A percentile compares a stretch with the other conserved stretches of the same genome.
phyloP scores from a whole-genome alignment of 1,140 invertebrate species.

The Macrotrachela quadricornifera region DNA sequence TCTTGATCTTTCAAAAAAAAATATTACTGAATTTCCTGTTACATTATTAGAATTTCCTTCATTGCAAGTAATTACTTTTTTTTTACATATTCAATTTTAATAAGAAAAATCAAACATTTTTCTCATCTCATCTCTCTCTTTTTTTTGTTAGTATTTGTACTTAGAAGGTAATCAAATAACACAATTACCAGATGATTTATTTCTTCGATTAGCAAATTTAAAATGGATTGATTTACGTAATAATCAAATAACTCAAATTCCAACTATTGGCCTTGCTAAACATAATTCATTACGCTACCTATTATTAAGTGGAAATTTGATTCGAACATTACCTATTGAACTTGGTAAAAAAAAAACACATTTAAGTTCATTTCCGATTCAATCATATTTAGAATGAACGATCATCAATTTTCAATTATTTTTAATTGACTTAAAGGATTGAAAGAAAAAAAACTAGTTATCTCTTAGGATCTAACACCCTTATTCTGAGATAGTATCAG shows the following conservation, averaged over 20 bases:
- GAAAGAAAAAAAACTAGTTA: too few relatives aligned
- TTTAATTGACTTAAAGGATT: too few relatives aligned
- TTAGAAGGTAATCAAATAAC: slow-evolving; percentile 23
- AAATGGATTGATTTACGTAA: slow-evolving; percentile 26
- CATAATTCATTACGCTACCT: slow-evolving; percentile 21
- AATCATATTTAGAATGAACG: too few relatives aligned
- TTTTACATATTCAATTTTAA: too few relatives aligned
- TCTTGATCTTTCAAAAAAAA: slow-evolving; percentile 18
- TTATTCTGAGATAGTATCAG: too few relatives aligned
- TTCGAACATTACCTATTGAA: slow-evolving; percentile 21
- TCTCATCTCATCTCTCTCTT: not conserved
- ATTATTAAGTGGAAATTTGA: slow-evolving; percentile 21
- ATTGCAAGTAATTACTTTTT: slow-evolving; percentile 18
- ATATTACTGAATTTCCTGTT: slow-evolving; percentile 16
- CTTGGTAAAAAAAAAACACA: slow-evolving; percentile 20
- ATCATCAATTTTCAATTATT: too few relatives aligned
- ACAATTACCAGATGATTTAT: slow-evolving; percentile 23
- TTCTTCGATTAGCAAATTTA: slow-evolving; percentile 22
- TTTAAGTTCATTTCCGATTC: too few relatives aligned
- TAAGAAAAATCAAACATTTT: not conserved
- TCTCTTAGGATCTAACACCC: too few relatives aligned
- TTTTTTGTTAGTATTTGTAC: slow-evolving; percentile 23
- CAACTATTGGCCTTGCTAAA: slow-evolving; percentile 18
- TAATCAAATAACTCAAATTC: slow-evolving; percentile 18
- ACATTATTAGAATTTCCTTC: slow-evolving; percentile 19